Percentiles rank a stretch among this genome's conserved stretches.
Conservation (phyloP, 1,140 invertebrate species). For the Orius insidiosus region DNA sequence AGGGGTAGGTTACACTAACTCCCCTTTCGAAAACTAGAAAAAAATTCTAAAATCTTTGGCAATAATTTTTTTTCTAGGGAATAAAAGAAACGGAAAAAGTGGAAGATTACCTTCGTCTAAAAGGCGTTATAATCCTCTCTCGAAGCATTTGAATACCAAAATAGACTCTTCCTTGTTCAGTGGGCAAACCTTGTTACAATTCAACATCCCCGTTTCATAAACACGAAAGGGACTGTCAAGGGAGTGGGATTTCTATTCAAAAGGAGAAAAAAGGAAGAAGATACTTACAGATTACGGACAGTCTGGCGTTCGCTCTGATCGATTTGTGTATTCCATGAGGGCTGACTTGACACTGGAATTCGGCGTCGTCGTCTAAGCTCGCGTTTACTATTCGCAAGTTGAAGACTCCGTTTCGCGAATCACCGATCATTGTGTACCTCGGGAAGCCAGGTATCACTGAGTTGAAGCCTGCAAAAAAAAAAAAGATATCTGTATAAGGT, state of each 20-base stretch:
- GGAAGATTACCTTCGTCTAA: too few relatives aligned
- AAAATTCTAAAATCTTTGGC: too few relatives aligned
- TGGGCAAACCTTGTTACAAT: too few relatives aligned
- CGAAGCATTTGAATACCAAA: too few relatives aligned
- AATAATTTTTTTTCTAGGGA: too few relatives aligned
- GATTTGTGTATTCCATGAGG: constrained; percentile 55
- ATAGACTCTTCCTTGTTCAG: too few relatives aligned
- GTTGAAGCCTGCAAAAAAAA: constrained; percentile 50
- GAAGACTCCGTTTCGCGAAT: constrained; percentile 60
- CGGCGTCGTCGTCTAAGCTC: constrained; percentile 70
- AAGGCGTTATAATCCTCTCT: too few relatives aligned
- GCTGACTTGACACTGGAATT: constrained; percentile 87
- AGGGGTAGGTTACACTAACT: too few relatives aligned
- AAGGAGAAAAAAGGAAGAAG: constrained; percentile 3
- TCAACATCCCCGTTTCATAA: neutral
- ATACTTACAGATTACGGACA: constrained; percentile 76
- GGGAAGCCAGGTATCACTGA: constrained; percentile 69
- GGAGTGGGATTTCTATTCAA: neutral
- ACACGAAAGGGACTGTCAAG: constrained; percentile 1
- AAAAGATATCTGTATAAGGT: neutral
- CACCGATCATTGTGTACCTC: constrained; percentile 68
- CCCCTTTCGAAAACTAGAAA: too few relatives aligned
- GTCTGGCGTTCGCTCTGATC: constrained; percentile 63
- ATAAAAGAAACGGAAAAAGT: too few relatives aligned
- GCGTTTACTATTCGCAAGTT: constrained; percentile 73